Evolutionary conservation across 2,888 invertebrate genomes (phyloP).

Genomic region (Hemaris fuciformis): DNA sequence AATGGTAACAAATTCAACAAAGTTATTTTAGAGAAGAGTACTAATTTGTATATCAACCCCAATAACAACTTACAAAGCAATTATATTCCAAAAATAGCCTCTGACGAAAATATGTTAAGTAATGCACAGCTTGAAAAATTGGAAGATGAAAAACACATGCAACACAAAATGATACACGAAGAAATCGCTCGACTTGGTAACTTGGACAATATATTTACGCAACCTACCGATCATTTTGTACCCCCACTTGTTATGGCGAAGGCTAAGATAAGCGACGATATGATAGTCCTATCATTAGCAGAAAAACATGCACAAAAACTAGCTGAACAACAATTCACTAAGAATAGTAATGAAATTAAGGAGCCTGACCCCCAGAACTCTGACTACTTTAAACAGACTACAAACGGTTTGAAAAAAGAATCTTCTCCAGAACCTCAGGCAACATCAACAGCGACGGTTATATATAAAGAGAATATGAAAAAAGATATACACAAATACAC

Average conservation of each 20-base stretch:
- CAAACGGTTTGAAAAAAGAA: constrained; percentile 25
- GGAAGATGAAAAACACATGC: constrained; percentile 65
- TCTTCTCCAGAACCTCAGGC: constrained; percentile 35
- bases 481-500: constrained; percentile 48
- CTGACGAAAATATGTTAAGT: constrained; percentile 45
- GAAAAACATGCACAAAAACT: constrained; percentile 74
- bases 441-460: constrained; percentile 27
- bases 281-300: constrained; percentile 74
- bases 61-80: constrained; percentile 65
- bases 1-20: constrained; percentile 35
- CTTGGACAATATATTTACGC: constrained; percentile 72
- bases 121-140: constrained; percentile 57
- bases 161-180: constrained; percentile 70
- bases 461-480: constrained; percentile 37
- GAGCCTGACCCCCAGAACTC: constrained; percentile 21
- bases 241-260: constrained; percentile 79
- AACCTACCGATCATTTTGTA: constrained; percentile 76
- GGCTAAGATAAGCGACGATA: constrained; percentile 73
- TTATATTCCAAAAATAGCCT: constrained; percentile 55
- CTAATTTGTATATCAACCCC: constrained; percentile 42
- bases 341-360: constrained; percentile 35
- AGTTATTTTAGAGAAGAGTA: constrained; percentile 42
- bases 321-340: constrained; percentile 51
- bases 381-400: constrained; percentile 9
- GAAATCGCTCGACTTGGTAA: constrained; percentile 70